These are phyloP conservation scores for Geococcyx californianus DNA, from an alignment of 2,113 vertebrate species.

Conservation along the genomic window DNA sequence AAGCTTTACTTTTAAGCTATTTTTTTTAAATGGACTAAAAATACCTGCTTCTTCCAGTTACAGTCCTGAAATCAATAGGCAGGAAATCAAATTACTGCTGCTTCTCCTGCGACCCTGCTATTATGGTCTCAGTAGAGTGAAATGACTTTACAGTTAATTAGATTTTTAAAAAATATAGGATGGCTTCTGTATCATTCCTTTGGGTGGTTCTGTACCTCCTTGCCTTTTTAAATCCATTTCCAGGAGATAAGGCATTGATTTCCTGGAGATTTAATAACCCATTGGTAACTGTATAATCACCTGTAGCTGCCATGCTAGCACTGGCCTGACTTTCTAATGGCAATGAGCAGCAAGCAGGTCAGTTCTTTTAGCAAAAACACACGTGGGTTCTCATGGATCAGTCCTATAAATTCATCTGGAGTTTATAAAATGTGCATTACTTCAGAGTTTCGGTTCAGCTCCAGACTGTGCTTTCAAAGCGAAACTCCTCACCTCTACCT, in stretches of 20 bases:
- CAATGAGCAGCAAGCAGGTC: background rate
- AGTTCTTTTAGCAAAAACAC: background rate
- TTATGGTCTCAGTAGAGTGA: background rate
- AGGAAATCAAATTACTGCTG: background rate
- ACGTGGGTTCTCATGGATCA: background rate
- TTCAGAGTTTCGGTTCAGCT: background rate
- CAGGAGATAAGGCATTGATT: constrained; percentile 33
- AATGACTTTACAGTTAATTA: constrained; percentile 57
- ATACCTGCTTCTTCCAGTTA: constrained; percentile 13
- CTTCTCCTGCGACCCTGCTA: background rate
- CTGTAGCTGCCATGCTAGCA: background rate
- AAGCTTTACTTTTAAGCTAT: background rate
- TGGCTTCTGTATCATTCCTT: background rate
- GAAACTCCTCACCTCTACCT: background rate
- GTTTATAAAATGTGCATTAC: background rate
- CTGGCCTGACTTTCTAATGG: background rate
- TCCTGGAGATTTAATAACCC: constrained; percentile 38
- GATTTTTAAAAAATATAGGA: background rate
- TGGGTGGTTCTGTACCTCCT: background rate
- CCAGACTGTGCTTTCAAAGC: background rate
- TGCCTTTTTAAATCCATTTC: constrained; percentile 23
- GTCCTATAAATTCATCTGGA: background rate
- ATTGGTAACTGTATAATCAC: constrained; percentile 1
- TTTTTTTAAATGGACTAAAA: constrained; percentile 1
- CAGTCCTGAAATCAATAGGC: constrained; percentile 28